A percentile compares a stretch with the other conserved stretches of the same genome.
These are phyloP conservation scores for Indicator indicator DNA, from an alignment of 2,113 vertebrate genomes.

Conservation along the genomic window DNA sequence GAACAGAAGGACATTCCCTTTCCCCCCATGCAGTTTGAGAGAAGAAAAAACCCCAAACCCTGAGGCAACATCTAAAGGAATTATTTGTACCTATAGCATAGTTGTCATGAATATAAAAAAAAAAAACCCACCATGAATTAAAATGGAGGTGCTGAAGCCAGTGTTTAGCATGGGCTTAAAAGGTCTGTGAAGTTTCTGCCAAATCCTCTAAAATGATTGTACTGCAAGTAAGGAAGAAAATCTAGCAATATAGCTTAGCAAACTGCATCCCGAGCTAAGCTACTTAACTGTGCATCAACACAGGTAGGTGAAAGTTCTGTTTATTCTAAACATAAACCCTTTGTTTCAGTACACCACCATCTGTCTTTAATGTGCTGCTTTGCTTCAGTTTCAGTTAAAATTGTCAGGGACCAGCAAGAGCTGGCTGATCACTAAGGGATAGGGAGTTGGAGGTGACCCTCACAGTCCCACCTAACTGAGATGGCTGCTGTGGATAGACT, in stretches of 20 bases:
- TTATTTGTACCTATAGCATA: background rate
- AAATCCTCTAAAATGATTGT: background rate
- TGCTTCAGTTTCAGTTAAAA: conserved; percentile 2
- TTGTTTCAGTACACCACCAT: background rate
- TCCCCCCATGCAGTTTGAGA: background rate
- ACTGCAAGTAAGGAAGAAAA: background rate
- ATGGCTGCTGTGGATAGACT: background rate
- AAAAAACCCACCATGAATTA: background rate
- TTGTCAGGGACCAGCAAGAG: background rate
- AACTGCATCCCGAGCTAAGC: background rate
- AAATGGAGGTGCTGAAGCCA: background rate
- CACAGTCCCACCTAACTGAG: background rate
- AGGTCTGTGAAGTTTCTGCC: background rate
- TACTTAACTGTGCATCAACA: background rate
- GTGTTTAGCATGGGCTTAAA: background rate
- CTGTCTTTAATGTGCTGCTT: background rate
- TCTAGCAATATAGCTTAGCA: background rate
- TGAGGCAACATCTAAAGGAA: background rate
- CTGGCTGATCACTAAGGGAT: background rate
- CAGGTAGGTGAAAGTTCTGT: background rate
- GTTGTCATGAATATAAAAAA: background rate
- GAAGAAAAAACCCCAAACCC: background rate
- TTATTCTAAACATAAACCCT: background rate
- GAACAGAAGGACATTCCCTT: background rate
- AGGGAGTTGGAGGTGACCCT: background rate